Base-by-base conservation (phyloP, 2,797 vertebrate genomes). In the Poeciliopsis paucimaculata region DNA sequence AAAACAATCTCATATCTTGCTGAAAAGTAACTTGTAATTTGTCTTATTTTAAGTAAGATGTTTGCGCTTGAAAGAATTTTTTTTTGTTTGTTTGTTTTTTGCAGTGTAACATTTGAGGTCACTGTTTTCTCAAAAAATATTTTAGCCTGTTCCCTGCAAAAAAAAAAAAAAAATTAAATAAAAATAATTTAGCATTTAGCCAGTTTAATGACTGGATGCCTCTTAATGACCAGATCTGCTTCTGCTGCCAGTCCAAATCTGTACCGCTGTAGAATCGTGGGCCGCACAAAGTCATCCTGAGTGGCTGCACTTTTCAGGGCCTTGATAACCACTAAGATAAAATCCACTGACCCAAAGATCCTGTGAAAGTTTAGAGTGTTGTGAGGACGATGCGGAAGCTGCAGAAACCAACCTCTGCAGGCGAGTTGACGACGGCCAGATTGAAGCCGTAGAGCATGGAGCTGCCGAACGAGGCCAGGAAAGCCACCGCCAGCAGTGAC, bases 381-480 rank as follows among this genome's bases (percentile, higher is more conserved):
- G 2, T 5, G 11, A 11, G 36, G 64, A 23, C 41, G 41, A n/a
- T 2, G 39, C 34, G 11, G 36, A 70, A 26, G 23, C 12, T 28
- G 41, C 12, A 43, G 39, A n/a, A 36, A 92, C 96, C 93, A 91
- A 98, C 97, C 96, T 88, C 83, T 0, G 97, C 92, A 0, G 97
- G 97, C 0, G 97, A 97, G 92, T 98, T 98, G 89, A 98, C 97
- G 43, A 97, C 96, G 0, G 97, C 97, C 87, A 98, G 87, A 81
- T 98, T 98, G 94, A 96, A 98, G 83, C 97, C 97, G 43, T 97
- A 98, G 55, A 97, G 95, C 96, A 97, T 95, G 71, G 97, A 98
- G 85, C 97, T 97, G 78, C 97, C 97, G 3, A 97, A 96, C 3
- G 97, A 98, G 43, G 97, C 90, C 84, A 98, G 93, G 26, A 97